Evolutionary conservation across 1,140 invertebrate species (phyloP), one percentile per base, ranked within the genome.

Genomic region (Zeugodacus cucurbitae): DNA sequence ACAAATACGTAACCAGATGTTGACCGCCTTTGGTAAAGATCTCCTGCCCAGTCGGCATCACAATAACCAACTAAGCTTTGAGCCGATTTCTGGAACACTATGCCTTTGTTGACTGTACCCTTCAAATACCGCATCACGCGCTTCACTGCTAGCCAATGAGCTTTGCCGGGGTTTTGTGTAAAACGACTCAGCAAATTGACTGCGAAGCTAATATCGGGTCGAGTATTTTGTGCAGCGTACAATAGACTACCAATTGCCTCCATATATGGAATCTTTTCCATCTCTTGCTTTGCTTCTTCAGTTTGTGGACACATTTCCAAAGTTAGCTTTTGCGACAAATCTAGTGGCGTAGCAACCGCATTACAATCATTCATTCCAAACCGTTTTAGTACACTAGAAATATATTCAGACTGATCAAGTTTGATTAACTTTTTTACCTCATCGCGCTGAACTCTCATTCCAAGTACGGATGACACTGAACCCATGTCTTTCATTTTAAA

Each of bases 121-220:
- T 57, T 64, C 26, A 88, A 32, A 54, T 88, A 88, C 44, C 82
- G 22, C 54, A 88, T 62, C 2, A 88, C 82, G 26, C 78, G 20
- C 62, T 88, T 88, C 26, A 88, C 11, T 37, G 54, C 48, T 3
- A 11, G 1, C 44, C 48, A 88, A 44, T 54, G 67, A 44, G 3
- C 87, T 48, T 88, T 87, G 2, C 88, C 89, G 17, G 89, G 89
- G 67, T 91, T 88, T 22, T 88, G 67, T 78, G 86, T 85, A 88
- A 91, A 94, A 85, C 87, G 54, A 89, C 86, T 59, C 5, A 37
- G 37, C 14, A 67, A 67, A n/a, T 29, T 29, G 10, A 67, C 89
- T 90, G 87, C 89, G 29, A 89, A 90, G 70, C 91, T 89, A n/a
- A 94, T 93, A 88, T 94, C 93, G 34, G 93, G 93, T 87, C 94